These are phyloP conservation scores for Petrocephalus sullivani DNA, from an alignment of 2,797 vertebrate genomes.

Conservation along the genomic window DNA sequence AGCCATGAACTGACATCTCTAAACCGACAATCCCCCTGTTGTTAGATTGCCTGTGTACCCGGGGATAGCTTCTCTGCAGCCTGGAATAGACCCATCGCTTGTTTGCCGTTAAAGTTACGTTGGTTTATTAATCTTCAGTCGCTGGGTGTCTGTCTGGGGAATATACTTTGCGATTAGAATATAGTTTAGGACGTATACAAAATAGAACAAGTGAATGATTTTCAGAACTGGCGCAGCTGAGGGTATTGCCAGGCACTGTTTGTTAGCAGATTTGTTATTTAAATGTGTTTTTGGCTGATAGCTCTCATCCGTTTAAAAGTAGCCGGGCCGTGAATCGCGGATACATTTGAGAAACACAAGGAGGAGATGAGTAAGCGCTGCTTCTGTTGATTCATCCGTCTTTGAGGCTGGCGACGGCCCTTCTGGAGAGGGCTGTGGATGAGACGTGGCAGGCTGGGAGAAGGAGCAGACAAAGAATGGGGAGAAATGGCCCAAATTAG, in stretches of 20 bases:
- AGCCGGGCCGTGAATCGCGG: background rate
- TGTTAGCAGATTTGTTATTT: slow-evolving; percentile 5
- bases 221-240: background rate
- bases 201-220: background rate
- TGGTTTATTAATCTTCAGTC: background rate
- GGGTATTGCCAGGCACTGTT: background rate
- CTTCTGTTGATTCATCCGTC: background rate
- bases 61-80: background rate
- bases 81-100: background rate
- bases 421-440: background rate
- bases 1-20: background rate
- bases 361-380: background rate
- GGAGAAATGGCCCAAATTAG: background rate
- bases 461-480: background rate
- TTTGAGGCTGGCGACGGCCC: background rate
- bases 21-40: background rate
- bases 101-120: background rate
- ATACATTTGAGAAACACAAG: background rate
- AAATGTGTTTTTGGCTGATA: slow-evolving; percentile 10
- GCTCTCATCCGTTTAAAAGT: background rate
- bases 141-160: background rate
- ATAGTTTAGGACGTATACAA: background rate
- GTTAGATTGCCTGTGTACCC: background rate
- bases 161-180: background rate
- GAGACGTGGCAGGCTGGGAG: background rate